Conservation (phyloP, 1,140 invertebrate species). For the Drosophila auraria region DNA sequence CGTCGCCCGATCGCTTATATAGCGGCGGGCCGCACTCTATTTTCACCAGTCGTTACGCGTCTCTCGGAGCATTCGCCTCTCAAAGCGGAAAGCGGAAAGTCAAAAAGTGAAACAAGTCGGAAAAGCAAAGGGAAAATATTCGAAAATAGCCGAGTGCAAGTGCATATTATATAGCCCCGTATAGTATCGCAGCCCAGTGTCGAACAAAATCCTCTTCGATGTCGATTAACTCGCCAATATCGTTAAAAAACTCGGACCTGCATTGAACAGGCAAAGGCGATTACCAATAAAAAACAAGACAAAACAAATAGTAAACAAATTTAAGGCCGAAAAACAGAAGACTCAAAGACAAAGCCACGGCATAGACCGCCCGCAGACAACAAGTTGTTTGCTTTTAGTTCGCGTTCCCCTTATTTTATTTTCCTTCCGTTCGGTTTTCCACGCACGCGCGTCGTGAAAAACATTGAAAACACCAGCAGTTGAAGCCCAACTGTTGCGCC, state of each 20-base stretch:
- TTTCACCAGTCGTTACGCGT: slow-evolving; percentile 53
- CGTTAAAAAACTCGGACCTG: slow-evolving; percentile 82
- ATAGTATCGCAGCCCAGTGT: slow-evolving; percentile 40
- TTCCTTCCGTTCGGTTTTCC: slow-evolving; percentile 66
- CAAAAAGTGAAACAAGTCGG: background rate
- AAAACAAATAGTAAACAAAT: slow-evolving; percentile 18
- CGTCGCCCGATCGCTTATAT: slow-evolving; percentile 31
- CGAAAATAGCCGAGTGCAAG: slow-evolving; percentile 61
- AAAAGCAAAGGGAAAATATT: slow-evolving; percentile 14
- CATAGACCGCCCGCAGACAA: slow-evolving; percentile 34
- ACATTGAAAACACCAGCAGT: slow-evolving; percentile 40
- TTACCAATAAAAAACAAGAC: slow-evolving; percentile 12
- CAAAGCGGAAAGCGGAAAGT: slow-evolving; percentile 7
- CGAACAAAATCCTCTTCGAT: slow-evolving; percentile 79
- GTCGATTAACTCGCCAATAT: slow-evolving; percentile 85
- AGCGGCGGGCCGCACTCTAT: slow-evolving; percentile 17
- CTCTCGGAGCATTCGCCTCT: slow-evolving; percentile 37
- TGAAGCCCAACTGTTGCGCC: slow-evolving; percentile 48
- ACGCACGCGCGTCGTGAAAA: slow-evolving; percentile 32
- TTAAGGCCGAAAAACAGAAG: slow-evolving; percentile 4
- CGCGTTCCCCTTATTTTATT: slow-evolving; percentile 73
- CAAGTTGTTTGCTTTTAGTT: slow-evolving; percentile 78
- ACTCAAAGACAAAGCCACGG: slow-evolving; percentile 28
- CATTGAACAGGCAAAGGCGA: slow-evolving; percentile 81
- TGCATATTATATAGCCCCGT: slow-evolving; percentile 43